Evolutionary conservation across 2,888 invertebrate species (phyloP).

Genomic region (Halictus quadricinctus): DNA sequence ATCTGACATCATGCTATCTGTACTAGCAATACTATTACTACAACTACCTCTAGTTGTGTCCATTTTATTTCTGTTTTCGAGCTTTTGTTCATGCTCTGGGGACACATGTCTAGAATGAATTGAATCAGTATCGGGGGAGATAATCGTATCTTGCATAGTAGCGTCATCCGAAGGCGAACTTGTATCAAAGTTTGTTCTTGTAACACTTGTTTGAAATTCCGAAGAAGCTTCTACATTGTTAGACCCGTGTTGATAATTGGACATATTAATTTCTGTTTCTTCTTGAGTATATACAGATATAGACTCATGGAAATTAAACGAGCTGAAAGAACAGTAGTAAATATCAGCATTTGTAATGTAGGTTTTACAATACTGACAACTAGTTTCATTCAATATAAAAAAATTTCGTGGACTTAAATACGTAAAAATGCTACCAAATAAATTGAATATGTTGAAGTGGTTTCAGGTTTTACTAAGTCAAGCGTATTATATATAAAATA

Average conservation of each 20-base stretch:
- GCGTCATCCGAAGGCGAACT: constrained; percentile 79
- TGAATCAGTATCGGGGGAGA: constrained; percentile 79
- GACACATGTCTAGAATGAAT: constrained; percentile 71
- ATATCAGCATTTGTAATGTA: neutral
- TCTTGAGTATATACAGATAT: constrained; percentile 58
- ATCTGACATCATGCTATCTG: constrained; percentile 77
- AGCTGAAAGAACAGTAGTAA: constrained; percentile 59
- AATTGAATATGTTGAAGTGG: neutral
- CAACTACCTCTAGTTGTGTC: constrained; percentile 72
- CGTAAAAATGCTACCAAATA: neutral
- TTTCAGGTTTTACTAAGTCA: neutral
- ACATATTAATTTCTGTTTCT: constrained; percentile 48
- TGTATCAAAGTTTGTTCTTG: constrained; percentile 75
- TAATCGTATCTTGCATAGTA: constrained; percentile 77
- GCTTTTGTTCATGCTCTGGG: constrained; percentile 61
- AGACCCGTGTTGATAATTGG: constrained; percentile 64
- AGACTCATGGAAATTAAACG: constrained; percentile 73
- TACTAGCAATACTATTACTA: constrained; percentile 78
- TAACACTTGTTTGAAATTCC: constrained; percentile 74
- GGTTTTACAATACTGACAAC: neutral
- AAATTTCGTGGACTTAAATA: neutral
- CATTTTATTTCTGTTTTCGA: constrained; percentile 39
- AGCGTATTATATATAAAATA: neutral
- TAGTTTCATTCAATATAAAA: too few species aligned
- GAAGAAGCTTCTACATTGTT: constrained; percentile 71